Percentiles rank a stretch among this genome's conserved stretches.
phyloP scores from a whole-genome alignment of 2,797 vertebrate species.

The Gobionotothen gibberifrons region DNA sequence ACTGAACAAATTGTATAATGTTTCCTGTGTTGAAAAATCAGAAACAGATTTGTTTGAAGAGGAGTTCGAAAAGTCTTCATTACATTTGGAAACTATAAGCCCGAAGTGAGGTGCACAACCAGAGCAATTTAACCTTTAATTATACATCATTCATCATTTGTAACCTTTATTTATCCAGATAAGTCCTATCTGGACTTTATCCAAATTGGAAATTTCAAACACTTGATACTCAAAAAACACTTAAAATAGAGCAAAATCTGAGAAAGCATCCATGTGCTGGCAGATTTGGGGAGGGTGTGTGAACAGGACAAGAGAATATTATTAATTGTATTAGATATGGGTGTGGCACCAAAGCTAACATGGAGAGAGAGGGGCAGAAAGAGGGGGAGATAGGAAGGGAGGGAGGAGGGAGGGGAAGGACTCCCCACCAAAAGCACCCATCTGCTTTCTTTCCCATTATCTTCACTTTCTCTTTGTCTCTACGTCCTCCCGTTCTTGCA shows the following conservation, averaged over 20 bases:
- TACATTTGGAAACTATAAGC: background rate
- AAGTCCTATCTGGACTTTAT: too few species aligned
- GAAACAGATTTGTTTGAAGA: background rate
- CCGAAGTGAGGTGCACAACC: background rate
- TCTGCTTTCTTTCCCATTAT: slow-evolving; percentile 77
- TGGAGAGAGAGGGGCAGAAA: slow-evolving; percentile 21
- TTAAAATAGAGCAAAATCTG: background rate
- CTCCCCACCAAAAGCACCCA: slow-evolving; percentile 66
- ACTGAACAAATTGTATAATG: too few species aligned
- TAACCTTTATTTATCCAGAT: too few species aligned
- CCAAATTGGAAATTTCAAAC: background rate
- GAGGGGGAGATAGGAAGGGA: background rate
- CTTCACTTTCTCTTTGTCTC: slow-evolving; percentile 63
- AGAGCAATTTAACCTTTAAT: background rate
- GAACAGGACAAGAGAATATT: slow-evolving; percentile 47
- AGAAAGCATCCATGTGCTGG: slow-evolving; percentile 14
- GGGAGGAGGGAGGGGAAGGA: slow-evolving; percentile 24
- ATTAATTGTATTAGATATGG: slow-evolving; percentile 65
- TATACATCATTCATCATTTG: background rate
- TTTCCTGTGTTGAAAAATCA: background rate
- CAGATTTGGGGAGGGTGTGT: slow-evolving; percentile 39
- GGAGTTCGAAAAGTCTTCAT: background rate
- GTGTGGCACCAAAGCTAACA: slow-evolving; percentile 56
- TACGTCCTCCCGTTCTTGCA: slow-evolving; percentile 58
- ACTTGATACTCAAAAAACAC: background rate